Evolutionary conservation across 1,140 invertebrate genomes (phyloP), one percentile per base, ranked within the genome.

Genomic region (Orius insidiosus): DNA sequence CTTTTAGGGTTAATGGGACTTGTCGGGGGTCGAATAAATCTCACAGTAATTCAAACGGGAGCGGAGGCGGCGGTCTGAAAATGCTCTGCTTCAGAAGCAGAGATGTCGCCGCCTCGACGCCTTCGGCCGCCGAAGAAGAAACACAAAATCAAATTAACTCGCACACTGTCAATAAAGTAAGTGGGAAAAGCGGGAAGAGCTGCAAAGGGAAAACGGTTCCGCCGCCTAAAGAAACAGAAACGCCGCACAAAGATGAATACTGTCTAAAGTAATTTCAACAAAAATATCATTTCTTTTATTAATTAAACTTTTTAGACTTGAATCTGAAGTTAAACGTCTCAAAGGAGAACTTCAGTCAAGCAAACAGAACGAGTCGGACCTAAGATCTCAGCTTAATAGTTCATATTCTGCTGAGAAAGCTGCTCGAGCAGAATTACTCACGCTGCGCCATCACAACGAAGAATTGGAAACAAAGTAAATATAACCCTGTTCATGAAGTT

Each of bases 341-440:
- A 82, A 84, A 58, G 65, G 70, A 48, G 86, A 92, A 60, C 69
- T 90, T 46, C 76, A 78, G 53, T 68, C 70, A 30, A 77, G 74
- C 60, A 71, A 81, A 59, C 80, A 84, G 60, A 68, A 71, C 53
- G 86, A 93, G 63, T 80, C 84, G 60, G 86, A 93, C 50, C 65
- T 92, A 48, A 68, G 81, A 54, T 74, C 77, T 59, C 86, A 90
- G 66, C 72, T 90, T 45, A 76, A 69, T 59, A 66, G 63, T 49
- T 59, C 77, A 15, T 64, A 70, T 11, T 68, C 70, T 33, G 72
- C 71, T 46, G 85, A 90, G 57, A 76, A 80, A 53, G 73, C 75
- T 56, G 68, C 75, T 30, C 77, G 79, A 58, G 71, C 71, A 47
- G 83, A 89, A 57, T 65, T 87, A 55, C 67, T 75, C 49, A 74